Percentiles rank a stretch among this genome's conserved stretches.
These are phyloP conservation scores for Nyctibius grandis DNA, from an alignment of 2,797 vertebrate genomes.

Conservation along the genomic window DNA sequence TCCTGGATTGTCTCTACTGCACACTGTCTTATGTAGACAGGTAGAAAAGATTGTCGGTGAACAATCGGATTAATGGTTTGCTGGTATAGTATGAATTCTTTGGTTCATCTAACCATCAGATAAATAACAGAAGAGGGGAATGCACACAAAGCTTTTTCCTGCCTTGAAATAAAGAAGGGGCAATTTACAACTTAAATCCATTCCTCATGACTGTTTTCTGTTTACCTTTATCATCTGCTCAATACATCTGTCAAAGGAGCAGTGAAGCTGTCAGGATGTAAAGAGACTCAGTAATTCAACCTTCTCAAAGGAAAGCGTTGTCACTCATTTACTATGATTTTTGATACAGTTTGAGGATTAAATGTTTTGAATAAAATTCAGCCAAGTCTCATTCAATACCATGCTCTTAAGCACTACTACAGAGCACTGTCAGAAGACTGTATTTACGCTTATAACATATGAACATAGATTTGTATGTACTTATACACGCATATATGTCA, in stretches of 20 bases:
- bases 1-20: neutral
- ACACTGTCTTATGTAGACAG: neutral
- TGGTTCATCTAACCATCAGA: neutral
- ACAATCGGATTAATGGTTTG: neutral
- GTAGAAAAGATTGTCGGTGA: neutral
- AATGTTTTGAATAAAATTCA: neutral
- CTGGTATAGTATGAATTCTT: neutral
- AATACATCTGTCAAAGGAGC: neutral
- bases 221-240: neutral
- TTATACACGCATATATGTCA: slow-evolving; percentile 28
- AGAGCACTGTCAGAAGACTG: slow-evolving; percentile 40
- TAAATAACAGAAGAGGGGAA: neutral
- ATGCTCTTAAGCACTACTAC: slow-evolving; percentile 14
- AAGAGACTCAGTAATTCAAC: neutral
- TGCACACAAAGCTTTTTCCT: neutral
- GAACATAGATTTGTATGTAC: slow-evolving; percentile 10
- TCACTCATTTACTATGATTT: neutral
- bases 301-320: neutral
- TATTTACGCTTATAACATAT: slow-evolving; percentile 25
- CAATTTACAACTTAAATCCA: neutral
- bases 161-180: neutral
- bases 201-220: neutral
- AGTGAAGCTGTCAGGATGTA: neutral
- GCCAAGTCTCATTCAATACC: neutral
- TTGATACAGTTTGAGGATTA: neutral